phyloP scores from a whole-genome alignment of 2,888 invertebrate genomes.

The Callimorpha dominula region DNA sequence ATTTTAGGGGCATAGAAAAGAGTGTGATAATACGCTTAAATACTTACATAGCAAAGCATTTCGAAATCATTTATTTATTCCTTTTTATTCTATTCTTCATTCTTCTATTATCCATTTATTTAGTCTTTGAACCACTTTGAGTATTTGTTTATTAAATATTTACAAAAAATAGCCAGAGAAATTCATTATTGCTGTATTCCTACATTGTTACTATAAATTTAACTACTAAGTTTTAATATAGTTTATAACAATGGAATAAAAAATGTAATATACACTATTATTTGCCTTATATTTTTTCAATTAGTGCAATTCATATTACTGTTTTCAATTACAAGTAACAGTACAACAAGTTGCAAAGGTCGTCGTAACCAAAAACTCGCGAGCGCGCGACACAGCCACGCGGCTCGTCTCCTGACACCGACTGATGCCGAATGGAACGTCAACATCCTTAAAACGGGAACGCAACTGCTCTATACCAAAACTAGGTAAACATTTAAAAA shows the following conservation, averaged over 20 bases:
- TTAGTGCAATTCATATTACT: background rate
- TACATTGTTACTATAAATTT: background rate
- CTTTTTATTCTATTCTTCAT: background rate
- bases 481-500: conserved; percentile 28
- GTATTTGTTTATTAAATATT: conserved; percentile 8
- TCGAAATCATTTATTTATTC: conserved; percentile 60
- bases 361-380: conserved; percentile 19
- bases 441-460: conserved; percentile 36
- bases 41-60: conserved; percentile 84
- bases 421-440: conserved; percentile 38
- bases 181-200: background rate
- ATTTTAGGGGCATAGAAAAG: background rate
- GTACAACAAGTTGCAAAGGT: conserved; percentile 31
- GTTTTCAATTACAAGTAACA: conserved; percentile 5
- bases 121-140: conserved; percentile 35
- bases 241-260: background rate
- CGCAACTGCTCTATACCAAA: conserved; percentile 38
- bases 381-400: conserved; percentile 45
- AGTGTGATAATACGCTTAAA: conserved; percentile 1
- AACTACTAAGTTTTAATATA: background rate
- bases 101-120: conserved; percentile 36
- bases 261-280: too few species aligned
- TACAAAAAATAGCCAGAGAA: background rate
- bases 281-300: background rate
- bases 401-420: conserved; percentile 36